Evolutionary conservation across 2,888 invertebrate genomes (phyloP).

Genomic region (Tethea ocularis): DNA sequence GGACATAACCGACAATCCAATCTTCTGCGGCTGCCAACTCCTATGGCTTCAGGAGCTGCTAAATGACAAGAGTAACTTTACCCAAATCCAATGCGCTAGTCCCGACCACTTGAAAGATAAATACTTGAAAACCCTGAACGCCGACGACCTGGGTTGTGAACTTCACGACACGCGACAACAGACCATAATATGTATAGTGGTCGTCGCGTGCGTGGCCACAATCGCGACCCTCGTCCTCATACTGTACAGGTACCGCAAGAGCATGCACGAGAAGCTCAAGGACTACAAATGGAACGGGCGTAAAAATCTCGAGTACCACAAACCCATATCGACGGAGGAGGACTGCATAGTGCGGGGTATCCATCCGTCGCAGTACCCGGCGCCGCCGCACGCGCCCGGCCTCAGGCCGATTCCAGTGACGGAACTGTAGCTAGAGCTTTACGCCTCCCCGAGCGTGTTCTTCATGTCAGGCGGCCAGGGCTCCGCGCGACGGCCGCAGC

Average conservation of each 20-base stretch:
- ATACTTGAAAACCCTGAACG: constrained; percentile 86
- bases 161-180: constrained; percentile 91
- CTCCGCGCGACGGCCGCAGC: constrained; percentile 77
- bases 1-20: constrained; percentile 92
- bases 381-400: constrained; percentile 79
- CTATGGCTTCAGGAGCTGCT: constrained; percentile 91
- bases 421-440: constrained; percentile 98
- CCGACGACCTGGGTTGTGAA: constrained; percentile 92
- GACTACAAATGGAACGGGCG: constrained; percentile 92
- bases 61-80: constrained; percentile 87
- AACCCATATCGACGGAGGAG: constrained; percentile 93
- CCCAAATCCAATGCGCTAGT: constrained; percentile 88
- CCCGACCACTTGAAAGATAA: constrained; percentile 89
- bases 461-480: constrained; percentile 87
- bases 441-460: constrained; percentile 93
- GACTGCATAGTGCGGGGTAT: constrained; percentile 90
- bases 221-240: constrained; percentile 89
- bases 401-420: constrained; percentile 92
- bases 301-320: constrained; percentile 95
- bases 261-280: constrained; percentile 91
- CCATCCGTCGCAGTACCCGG: constrained; percentile 80
- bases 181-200: constrained; percentile 90
- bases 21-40: constrained; percentile 91
- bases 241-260: constrained; percentile 90
- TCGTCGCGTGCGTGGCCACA: constrained; percentile 89